Base-by-base conservation (phyloP, 1,140 invertebrate species). In the Metaphire vulgaris region DNA sequence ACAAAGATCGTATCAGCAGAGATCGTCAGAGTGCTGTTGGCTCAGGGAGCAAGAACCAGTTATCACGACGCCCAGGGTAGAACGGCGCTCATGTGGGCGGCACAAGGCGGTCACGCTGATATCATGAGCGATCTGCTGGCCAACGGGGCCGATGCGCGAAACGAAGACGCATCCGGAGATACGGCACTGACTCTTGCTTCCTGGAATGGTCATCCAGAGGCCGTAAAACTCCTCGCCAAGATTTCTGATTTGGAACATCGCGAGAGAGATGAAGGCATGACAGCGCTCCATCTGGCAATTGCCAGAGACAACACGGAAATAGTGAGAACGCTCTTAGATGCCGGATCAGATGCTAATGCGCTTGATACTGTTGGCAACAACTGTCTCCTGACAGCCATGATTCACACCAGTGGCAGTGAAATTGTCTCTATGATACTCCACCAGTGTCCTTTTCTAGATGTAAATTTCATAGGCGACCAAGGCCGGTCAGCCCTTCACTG, bases 251-350 rank as follows among this genome's bases (percentile, higher is more conserved):
- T 80, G 1, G 80, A 82, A 56, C 80, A 83, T 69, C 78, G 80
- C 29, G 82, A 83, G 69, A 79, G 74, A 69, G 83, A 83, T 83
- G 21, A 87, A 83, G 84, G 86, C 83, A 92, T 93, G 78, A 95
- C 93, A 1, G 92, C 93, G 0, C 87, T 95, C 26, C 93, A 94
- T 80, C 92, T 92, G 66, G 92, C 92, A 1, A 91, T 92, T 72
- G 93, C 92, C 91, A 92, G 91, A 79, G 92, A 93, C 92, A 0
- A 95, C 86, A 91, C 92, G 56, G 93, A 95, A 80, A 94, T 95
- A 75, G 93, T 95, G 0, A 89, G 91, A 76, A 90, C 91, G 80
- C 86, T 96, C 14, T 86, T 95, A 12, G 90, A 93, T 79, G 91
- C 91, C 74, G 92, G 92, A 0, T 93, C 93, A 0, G 88, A 91